Conservation (phyloP, 2,888 invertebrate genomes). For the Dryadula phaetusa region DNA sequence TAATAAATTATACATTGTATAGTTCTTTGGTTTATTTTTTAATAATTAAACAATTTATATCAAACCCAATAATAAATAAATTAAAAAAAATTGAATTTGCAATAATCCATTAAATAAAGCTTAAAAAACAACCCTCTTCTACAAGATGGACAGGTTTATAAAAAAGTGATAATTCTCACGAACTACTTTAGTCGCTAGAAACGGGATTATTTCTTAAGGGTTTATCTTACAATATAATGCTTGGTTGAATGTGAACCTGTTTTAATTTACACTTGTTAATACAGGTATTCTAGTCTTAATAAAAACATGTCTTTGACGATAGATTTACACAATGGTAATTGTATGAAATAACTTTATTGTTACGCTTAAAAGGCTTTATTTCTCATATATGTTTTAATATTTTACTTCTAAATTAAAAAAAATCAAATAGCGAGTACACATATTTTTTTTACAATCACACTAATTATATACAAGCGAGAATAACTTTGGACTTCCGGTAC, state of each 20-base stretch:
- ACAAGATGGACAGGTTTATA: conserved; percentile 35
- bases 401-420: background rate
- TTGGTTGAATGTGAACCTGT: conserved; percentile 32
- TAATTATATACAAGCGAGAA: conserved; percentile 35
- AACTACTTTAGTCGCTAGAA: conserved; percentile 28
- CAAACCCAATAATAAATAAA: background rate
- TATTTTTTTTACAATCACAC: too few species aligned
- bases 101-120: background rate
- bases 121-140: conserved; percentile 1
- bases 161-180: conserved; percentile 42
- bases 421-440: too few species aligned
- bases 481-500: conserved; percentile 49
- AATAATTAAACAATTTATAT: background rate
- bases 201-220: conserved; percentile 37
- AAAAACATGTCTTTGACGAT: conserved; percentile 8
- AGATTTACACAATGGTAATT: background rate
- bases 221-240: conserved; percentile 25
- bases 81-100: background rate
- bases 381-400: background rate
- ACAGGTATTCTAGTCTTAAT: conserved; percentile 32
- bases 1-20: too few species aligned
- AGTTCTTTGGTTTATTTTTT: too few species aligned
- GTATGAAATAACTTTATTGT: background rate
- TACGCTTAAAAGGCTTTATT: background rate
- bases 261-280: conserved; percentile 31